Evolutionary conservation across 2,888 invertebrate species (phyloP).

Genomic region (Ischnus inquisitorius): DNA sequence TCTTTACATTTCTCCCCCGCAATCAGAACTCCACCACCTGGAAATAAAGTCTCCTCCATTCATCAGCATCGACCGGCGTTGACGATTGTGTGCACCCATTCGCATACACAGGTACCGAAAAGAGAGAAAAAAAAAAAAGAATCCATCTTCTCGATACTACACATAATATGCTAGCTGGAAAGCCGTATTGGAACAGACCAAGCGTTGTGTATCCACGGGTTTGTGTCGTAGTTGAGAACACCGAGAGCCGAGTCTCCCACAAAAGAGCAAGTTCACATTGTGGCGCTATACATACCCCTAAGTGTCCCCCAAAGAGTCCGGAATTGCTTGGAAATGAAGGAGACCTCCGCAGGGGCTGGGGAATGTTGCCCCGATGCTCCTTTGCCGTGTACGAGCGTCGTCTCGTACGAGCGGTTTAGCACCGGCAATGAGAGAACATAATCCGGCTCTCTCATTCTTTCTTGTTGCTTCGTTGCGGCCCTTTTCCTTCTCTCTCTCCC

Average conservation of each 20-base stretch:
- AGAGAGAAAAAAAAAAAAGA: neutral
- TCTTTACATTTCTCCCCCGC: slow-evolving; percentile 61
- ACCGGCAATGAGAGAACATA: slow-evolving; percentile 40
- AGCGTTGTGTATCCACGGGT: slow-evolving; percentile 59
- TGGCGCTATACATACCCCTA: slow-evolving; percentile 75
- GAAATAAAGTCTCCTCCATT: slow-evolving; percentile 69
- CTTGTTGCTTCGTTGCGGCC: slow-evolving; percentile 4
- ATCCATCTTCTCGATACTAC: slow-evolving; percentile 66
- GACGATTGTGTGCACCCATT: slow-evolving; percentile 49
- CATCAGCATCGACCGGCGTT: slow-evolving; percentile 24
- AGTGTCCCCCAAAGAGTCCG: slow-evolving; percentile 77
- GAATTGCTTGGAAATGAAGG: slow-evolving; percentile 76
- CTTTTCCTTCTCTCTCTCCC: slow-evolving; percentile 20
- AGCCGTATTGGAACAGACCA: slow-evolving; percentile 1
- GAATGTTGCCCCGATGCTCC: slow-evolving; percentile 40
- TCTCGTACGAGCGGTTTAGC: slow-evolving; percentile 31
- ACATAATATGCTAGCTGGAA: slow-evolving; percentile 36
- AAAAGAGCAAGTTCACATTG: slow-evolving; percentile 79
- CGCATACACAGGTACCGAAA: slow-evolving; percentile 58
- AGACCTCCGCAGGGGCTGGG: slow-evolving; percentile 62
- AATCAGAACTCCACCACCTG: slow-evolving; percentile 68
- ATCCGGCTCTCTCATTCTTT: slow-evolving; percentile 56
- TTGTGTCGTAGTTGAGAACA: slow-evolving; percentile 61
- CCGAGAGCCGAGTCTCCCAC: slow-evolving; percentile 67
- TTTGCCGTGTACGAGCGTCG: slow-evolving; percentile 13